Base-by-base conservation (phyloP, 2,797 vertebrate genomes). In the Onychomys torridus region DNA sequence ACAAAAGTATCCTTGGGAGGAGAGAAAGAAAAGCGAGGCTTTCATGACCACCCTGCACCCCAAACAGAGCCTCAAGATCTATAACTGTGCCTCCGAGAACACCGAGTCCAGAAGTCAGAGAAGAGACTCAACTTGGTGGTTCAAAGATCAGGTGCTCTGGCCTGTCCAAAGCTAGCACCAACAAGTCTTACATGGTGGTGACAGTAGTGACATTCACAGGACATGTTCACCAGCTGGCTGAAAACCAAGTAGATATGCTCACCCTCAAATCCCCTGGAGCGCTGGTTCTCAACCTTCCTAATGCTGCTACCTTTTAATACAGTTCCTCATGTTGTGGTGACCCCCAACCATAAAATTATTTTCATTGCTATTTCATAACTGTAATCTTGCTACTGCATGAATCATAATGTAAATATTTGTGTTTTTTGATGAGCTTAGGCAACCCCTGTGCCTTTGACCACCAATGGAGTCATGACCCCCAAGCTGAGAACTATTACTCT, bases 1-100 rank as follows among this genome's bases (percentile, higher is more conserved):
- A 52, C 16, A 34, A 11, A 75, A 79, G 9, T 27, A 63, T 46
- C n/a, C 23, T 57, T n/a, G 2, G 52, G 23, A 90, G 67, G 29
- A 37, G 0, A 7, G 37, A 0, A 21, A 34, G 7, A 63, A 7
- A 1, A 6, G 0, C 2, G 27, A 55, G 90, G 16, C 40, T 71
- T 73, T 4, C 83, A 2, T 5, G 3, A 87, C 17, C 7, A 17
- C 23, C 52, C 21, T n/a, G 52, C 27, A 37, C 9, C 61, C 32
- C 2, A 27, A 93, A 37, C 52, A n/a, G 46, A 52, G 78, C 23
- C 13, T 0, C 34, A 3, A 49, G 21, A 25, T 34, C 3, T 1
- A 8, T 10, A 1, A 17, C 78, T 77, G 21, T 55, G 6, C 17
- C 11, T 55, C 37, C 69, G 49, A 17, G 32, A 52, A 89, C 83